Evolutionary conservation across 2,888 invertebrate genomes (phyloP).

Genomic region (Drosophila suboccidentalis): DNA sequence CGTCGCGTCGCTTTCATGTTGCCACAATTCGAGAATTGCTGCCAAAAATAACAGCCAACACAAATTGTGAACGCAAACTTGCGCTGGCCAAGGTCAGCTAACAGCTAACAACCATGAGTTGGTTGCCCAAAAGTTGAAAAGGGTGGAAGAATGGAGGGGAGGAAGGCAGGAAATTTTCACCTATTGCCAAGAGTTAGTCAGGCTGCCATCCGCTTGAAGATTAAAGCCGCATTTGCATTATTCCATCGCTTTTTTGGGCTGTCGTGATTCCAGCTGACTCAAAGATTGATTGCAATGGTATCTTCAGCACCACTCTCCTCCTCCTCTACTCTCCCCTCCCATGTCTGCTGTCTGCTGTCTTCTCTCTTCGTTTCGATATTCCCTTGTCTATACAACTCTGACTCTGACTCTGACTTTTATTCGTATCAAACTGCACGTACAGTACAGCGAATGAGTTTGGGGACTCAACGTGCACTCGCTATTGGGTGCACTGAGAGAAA

Average conservation of each 20-base stretch:
- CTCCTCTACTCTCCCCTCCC: neutral
- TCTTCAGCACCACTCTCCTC: constrained; percentile 20
- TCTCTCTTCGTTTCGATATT: neutral
- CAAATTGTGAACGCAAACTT: constrained; percentile 73
- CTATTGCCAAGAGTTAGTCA: constrained; percentile 5
- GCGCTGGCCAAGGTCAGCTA: constrained; percentile 64
- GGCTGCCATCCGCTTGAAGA: constrained; percentile 26
- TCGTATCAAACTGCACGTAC: constrained; percentile 2
- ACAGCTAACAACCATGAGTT: constrained; percentile 39
- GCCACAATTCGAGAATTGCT: constrained; percentile 56
- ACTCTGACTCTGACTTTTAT: neutral
- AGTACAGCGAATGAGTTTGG: neutral
- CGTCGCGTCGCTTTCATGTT: constrained; percentile 50
- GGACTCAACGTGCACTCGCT: neutral
- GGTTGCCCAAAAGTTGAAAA: neutral
- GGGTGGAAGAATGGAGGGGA: neutral
- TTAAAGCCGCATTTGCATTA: constrained; percentile 63
- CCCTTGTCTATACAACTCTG: neutral
- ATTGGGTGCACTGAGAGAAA: neutral
- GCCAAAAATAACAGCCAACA: constrained; percentile 66
- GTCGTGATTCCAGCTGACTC: constrained; percentile 48
- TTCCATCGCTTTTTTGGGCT: constrained; percentile 46
- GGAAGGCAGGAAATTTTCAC: neutral
- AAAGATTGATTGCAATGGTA: constrained; percentile 59
- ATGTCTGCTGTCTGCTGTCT: neutral